Conservation (phyloP, 2,113 vertebrate genomes). For the Microcebus tavaratra region DNA sequence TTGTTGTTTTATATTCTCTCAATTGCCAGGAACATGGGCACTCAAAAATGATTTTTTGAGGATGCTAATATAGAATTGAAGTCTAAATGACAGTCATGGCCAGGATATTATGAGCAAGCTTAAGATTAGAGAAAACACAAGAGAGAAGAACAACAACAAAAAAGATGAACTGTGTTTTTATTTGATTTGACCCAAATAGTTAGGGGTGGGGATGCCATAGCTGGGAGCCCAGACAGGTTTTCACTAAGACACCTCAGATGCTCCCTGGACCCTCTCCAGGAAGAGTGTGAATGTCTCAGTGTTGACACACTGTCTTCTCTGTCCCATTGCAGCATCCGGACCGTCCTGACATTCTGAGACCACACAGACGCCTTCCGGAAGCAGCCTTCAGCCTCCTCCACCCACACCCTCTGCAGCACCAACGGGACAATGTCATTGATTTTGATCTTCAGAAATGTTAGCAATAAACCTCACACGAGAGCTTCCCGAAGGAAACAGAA, state of each 20-base stretch:
- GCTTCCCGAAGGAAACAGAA: neutral
- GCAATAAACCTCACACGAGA: neutral
- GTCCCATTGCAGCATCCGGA: constrained; percentile 56
- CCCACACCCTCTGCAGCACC: neutral
- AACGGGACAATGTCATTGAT: neutral
- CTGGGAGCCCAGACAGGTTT: neutral
- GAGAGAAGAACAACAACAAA: neutral
- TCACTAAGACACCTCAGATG: neutral
- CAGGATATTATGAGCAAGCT: neutral
- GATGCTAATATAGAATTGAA: neutral
- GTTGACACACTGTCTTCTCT: neutral
- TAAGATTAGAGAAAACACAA: neutral
- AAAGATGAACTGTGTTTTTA: neutral
- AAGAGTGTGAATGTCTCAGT: neutral
- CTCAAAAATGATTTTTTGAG: neutral
- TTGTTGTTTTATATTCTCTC: neutral
- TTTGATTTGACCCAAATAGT: neutral
- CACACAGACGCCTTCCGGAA: neutral
- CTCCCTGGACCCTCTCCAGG: neutral
- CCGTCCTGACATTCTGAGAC: constrained; percentile 66
- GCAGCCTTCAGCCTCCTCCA: neutral
- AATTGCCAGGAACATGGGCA: neutral
- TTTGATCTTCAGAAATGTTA: neutral
- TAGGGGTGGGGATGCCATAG: neutral
- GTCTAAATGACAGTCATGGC: neutral